phyloP scores from a whole-genome alignment of 2,888 invertebrate species.

The Mythimna albipuncta region DNA sequence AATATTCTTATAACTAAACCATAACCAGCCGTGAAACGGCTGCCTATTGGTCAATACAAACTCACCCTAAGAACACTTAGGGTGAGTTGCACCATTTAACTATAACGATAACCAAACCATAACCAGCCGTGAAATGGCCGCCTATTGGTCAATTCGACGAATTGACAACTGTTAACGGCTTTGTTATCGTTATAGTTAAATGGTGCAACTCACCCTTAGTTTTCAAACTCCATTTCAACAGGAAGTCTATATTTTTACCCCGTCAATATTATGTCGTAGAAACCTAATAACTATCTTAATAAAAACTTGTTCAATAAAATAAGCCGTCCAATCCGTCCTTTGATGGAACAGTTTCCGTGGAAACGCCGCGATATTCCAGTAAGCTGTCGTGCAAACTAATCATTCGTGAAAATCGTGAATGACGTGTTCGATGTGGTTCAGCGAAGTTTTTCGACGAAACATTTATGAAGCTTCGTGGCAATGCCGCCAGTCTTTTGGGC shows the following conservation, averaged over 20 bases:
- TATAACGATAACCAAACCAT: no score
- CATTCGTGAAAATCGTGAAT: neutral
- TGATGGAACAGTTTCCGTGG: constrained; percentile 13
- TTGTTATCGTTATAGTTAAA: no score
- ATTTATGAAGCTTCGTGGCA: neutral
- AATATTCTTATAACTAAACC: no score
- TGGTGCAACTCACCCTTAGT: no score
- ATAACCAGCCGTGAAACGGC: no score
- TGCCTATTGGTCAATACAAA: no score
- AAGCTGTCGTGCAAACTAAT: constrained; percentile 38
- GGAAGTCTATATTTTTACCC: neutral
- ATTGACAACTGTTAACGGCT: no score
- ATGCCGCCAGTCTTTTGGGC: no score
- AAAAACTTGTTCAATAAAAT: constrained; percentile 21
- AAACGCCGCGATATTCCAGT: constrained; percentile 37
- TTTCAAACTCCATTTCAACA: neutral
- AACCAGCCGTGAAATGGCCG: no score
- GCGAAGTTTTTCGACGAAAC: constrained; percentile 6
- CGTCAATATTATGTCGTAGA: neutral
- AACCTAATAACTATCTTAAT: constrained; percentile 16
- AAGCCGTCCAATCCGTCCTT: constrained; percentile 2
- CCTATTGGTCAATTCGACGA: no score
- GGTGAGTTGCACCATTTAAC: no score
- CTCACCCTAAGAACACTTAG: no score
- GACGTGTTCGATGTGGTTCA: constrained; percentile 3